Evolutionary conservation across 2,797 vertebrate genomes (phyloP).

Genomic region (Parauchenoglanis punctatus): DNA sequence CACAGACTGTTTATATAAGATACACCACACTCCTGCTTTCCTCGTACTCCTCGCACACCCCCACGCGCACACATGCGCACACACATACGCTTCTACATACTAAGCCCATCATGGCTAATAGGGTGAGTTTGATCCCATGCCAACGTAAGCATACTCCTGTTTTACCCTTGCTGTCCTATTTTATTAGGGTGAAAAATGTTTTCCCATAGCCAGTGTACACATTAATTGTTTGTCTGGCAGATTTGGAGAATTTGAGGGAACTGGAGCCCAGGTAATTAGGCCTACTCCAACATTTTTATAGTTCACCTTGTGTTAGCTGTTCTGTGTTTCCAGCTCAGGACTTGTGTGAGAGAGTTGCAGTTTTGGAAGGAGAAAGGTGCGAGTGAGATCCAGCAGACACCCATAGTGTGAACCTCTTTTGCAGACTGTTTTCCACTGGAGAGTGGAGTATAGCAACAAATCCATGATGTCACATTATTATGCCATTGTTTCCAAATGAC

Average conservation of each 20-base stretch:
- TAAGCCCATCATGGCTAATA: slow-evolving; percentile 94
- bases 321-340: slow-evolving; percentile 84
- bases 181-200: slow-evolving; percentile 99
- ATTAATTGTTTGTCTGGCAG: slow-evolving; percentile 95
- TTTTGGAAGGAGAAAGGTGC: slow-evolving; percentile 38
- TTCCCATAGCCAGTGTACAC: slow-evolving; percentile 88
- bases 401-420: slow-evolving; percentile 15
- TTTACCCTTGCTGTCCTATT: slow-evolving; percentile 95
- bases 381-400: slow-evolving; percentile 39
- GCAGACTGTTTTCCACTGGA: slow-evolving; percentile 25
- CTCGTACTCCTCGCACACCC: slow-evolving; percentile 53
- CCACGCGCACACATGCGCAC: background rate
- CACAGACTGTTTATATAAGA: slow-evolving; percentile 85
- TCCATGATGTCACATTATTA: slow-evolving; percentile 69
- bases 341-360: slow-evolving; percentile 6
- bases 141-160: slow-evolving; percentile 92
- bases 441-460: background rate
- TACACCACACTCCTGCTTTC: slow-evolving; percentile 75
- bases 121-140: slow-evolving; percentile 93
- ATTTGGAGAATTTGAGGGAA: slow-evolving; percentile 95
- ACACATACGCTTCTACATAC: slow-evolving; percentile 25
- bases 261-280: slow-evolving; percentile 91
- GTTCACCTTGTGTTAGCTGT: slow-evolving; percentile 86
- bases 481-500: slow-evolving; percentile 72
- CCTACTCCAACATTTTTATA: slow-evolving; percentile 77